Percentiles rank a stretch among this genome's conserved stretches.
Conservation (phyloP, 2,113 vertebrate genomes). For the Felis catus region F.catus_Fca126_mat1.0 CM031412.1:107212001-107212500, state of each 20-base stretch:
- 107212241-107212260: neutral
- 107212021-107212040: neutral
- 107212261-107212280: neutral
- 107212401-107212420: accelerated
- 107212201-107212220: neutral
- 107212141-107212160: neutral
- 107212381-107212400: slow-evolving; percentile 22
- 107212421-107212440: neutral
- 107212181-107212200: neutral
- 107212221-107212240: neutral
- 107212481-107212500: neutral
- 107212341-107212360: neutral
- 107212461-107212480: neutral
- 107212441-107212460: neutral
- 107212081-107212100: neutral
- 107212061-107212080: neutral
- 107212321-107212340: neutral
- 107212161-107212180: neutral
- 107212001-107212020: neutral
- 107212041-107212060: too few species aligned
- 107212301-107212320: neutral
- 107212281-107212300: neutral
- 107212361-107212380: neutral
- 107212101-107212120: neutral
- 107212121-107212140: neutral